A percentile compares a stretch with the other conserved stretches of the same genome.
These are phyloP conservation scores for Xiphydria camelus DNA, from an alignment of 2,888 invertebrate genomes.

Conservation along the genomic window DNA sequence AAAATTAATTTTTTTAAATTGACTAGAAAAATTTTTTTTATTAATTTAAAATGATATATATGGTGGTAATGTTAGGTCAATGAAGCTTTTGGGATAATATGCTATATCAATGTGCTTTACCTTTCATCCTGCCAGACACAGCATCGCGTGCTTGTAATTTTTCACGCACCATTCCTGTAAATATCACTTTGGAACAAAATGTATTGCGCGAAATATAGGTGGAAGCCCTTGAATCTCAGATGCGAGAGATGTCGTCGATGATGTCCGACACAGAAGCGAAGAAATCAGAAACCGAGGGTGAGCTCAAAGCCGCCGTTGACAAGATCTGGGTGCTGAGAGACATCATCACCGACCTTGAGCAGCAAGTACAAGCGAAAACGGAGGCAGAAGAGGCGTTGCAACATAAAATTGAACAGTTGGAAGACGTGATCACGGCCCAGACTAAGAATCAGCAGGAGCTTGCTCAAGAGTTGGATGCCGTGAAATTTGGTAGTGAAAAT, in stretches of 20 bases:
- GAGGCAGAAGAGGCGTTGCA: slow-evolving; percentile 66
- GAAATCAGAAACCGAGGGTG: slow-evolving; percentile 69
- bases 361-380: slow-evolving; percentile 71
- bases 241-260: slow-evolving; percentile 69
- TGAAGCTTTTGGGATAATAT: no score
- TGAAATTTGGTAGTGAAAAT: slow-evolving; percentile 59
- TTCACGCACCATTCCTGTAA: no score
- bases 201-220: slow-evolving; percentile 61
- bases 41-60: no score
- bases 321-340: slow-evolving; percentile 76
- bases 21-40: no score
- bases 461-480: slow-evolving; percentile 61
- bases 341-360: slow-evolving; percentile 76
- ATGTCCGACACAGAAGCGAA: slow-evolving; percentile 66
- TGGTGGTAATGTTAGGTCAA: no score
- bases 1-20: no score
- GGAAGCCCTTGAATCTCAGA: slow-evolving; percentile 76
- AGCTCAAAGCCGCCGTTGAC: slow-evolving; percentile 75
- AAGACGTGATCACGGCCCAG: slow-evolving; percentile 62
- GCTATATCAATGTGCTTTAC: no score
- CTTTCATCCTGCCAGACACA: no score
- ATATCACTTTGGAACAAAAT: slow-evolving; percentile 13
- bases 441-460: slow-evolving; percentile 63
- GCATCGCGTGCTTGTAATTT: no score
- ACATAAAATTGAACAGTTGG: slow-evolving; percentile 64